phyloP scores from a whole-genome alignment of 2,797 vertebrate species.

The Chiroxiphia lanceolata region DNA sequence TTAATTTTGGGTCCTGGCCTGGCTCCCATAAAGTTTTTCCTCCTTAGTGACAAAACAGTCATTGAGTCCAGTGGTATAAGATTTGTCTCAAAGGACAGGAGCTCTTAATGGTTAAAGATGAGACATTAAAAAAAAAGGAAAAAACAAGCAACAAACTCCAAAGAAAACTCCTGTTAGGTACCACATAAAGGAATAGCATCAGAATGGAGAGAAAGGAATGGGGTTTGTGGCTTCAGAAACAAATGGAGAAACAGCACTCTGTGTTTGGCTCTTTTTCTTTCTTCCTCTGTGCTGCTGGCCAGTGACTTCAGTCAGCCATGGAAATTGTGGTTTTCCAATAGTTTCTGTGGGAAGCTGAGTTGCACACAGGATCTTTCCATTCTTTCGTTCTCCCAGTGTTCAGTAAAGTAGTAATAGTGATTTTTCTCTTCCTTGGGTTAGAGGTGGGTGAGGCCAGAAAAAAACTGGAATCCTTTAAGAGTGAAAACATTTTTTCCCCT shows the following conservation, averaged over 20 bases:
- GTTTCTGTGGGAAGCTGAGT: neutral
- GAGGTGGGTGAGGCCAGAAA: neutral
- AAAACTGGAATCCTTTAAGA: neutral
- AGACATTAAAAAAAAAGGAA: neutral
- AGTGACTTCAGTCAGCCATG: neutral
- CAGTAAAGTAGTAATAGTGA: neutral
- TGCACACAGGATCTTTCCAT: neutral
- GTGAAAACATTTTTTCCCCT: neutral
- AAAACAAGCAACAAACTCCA: neutral
- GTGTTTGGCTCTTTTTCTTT: neutral
- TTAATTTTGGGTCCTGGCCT: neutral
- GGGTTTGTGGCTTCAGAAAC: neutral
- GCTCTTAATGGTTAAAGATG: neutral
- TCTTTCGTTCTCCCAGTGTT: neutral
- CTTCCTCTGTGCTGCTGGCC: neutral
- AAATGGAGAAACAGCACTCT: neutral
- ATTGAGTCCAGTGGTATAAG: neutral
- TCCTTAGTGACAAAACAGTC: neutral
- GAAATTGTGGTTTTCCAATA: neutral
- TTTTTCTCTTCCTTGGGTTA: constrained; percentile 35
- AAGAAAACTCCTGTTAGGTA: neutral
- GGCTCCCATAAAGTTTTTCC: neutral
- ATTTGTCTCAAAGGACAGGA: neutral
- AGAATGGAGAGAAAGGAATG: neutral
- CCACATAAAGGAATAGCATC: neutral